These are phyloP conservation scores for Drosophila nigricruria DNA, from an alignment of 2,888 invertebrate species.

Conservation along the genomic window DNA sequence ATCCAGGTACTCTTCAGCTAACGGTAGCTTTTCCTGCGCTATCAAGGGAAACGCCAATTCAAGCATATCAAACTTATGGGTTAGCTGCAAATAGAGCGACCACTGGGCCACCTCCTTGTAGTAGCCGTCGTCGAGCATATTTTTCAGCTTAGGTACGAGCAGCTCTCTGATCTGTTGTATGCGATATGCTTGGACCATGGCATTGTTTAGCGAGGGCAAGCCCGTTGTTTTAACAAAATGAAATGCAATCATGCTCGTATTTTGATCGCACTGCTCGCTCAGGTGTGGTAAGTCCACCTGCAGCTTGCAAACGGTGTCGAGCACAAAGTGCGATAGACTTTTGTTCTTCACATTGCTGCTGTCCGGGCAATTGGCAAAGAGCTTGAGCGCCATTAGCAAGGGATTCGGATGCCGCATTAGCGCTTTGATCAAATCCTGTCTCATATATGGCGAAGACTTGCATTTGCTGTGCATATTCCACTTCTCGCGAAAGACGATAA, in stretches of 20 bases:
- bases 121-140: constrained; percentile 86
- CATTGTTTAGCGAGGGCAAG: constrained; percentile 88
- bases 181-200: constrained; percentile 89
- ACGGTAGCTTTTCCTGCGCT: constrained; percentile 91
- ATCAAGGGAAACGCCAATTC: constrained; percentile 92
- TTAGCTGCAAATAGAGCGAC: constrained; percentile 89
- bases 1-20: constrained; percentile 91
- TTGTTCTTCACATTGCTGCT: constrained; percentile 84
- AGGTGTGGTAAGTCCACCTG: constrained; percentile 84
- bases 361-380: constrained; percentile 84
- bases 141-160: constrained; percentile 88
- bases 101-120: constrained; percentile 92
- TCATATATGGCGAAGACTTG: constrained; percentile 67
- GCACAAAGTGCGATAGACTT: constrained; percentile 85
- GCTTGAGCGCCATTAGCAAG: constrained; percentile 81
- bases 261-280: constrained; percentile 85
- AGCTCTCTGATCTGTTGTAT: constrained; percentile 87
- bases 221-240: constrained; percentile 90
- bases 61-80: constrained; percentile 89
- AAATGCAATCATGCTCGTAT: constrained; percentile 90
- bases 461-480: constrained; percentile 81
- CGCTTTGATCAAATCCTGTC: constrained; percentile 53
- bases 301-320: constrained; percentile 88
- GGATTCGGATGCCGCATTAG: constrained; percentile 71
- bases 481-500: constrained; percentile 76